Evolutionary conservation across 1,140 invertebrate species (phyloP).

Genomic region (Penaeus vannamei): DNA sequence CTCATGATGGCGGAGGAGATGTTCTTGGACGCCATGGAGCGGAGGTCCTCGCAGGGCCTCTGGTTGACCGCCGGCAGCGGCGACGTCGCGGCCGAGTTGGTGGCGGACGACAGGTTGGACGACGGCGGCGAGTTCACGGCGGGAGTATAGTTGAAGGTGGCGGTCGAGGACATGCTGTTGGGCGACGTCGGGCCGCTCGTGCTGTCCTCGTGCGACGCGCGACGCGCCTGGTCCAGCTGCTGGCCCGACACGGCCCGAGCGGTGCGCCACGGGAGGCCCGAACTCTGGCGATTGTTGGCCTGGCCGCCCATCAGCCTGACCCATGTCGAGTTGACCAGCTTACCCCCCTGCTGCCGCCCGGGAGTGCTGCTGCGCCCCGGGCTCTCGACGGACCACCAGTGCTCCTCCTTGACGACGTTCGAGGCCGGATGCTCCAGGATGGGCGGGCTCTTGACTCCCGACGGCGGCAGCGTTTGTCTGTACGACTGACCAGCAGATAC

Average conservation of each 20-base stretch:
- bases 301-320: constrained; percentile 59
- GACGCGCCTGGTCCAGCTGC: constrained; percentile 52
- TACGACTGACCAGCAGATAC: constrained; percentile 8
- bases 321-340: constrained; percentile 64
- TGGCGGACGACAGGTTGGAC: constrained; percentile 58
- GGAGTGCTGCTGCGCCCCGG: not conserved
- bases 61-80: constrained; percentile 37
- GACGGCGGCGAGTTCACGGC: constrained; percentile 64
- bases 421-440: constrained; percentile 11
- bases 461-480: constrained; percentile 39
- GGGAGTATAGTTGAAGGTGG: constrained; percentile 61
- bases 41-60: constrained; percentile 50
- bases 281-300: constrained; percentile 49
- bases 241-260: constrained; percentile 61
- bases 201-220: constrained; percentile 46
- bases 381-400: constrained; percentile 59
- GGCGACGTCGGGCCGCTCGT: constrained; percentile 8
- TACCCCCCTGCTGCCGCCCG: constrained; percentile 29
- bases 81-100: constrained; percentile 54
- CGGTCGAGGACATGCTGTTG: constrained; percentile 48
- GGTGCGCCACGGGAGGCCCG: constrained; percentile 58
- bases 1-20: constrained; percentile 67
- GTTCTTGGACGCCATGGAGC: constrained; percentile 65
- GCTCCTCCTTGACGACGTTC: constrained; percentile 54
- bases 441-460: constrained; percentile 58